Evolutionary conservation across 2,113 vertebrate species (phyloP).

Genomic region (Ursus arctos): DNA sequence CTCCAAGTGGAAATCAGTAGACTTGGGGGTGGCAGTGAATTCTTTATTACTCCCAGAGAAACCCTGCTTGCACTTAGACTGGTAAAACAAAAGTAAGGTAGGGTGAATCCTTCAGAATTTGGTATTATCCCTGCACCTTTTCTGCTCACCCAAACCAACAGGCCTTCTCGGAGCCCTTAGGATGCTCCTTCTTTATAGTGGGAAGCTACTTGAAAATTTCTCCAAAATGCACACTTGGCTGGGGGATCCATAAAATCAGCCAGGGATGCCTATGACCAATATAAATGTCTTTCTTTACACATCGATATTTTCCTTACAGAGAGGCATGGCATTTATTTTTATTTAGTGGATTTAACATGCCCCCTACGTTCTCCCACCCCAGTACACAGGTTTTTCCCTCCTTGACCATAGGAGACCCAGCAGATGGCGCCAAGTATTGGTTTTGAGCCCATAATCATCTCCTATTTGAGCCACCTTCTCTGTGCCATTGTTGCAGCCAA

Average conservation of each 20-base stretch:
- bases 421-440: neutral
- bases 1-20: neutral
- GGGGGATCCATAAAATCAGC: neutral
- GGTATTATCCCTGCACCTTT: neutral
- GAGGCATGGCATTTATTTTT: neutral
- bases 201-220: neutral
- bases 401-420: neutral
- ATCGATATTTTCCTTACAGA: neutral
- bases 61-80: neutral
- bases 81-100: neutral
- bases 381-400: neutral
- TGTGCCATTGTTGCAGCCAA: no score
- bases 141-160: neutral
- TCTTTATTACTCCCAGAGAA: neutral
- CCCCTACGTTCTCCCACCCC: neutral
- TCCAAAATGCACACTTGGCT: neutral
- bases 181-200: neutral
- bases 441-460: neutral
- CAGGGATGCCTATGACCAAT: neutral
- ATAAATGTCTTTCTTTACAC: neutral
- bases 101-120: neutral
- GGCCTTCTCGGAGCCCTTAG: neutral
- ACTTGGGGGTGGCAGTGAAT: neutral
- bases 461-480: neutral
- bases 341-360: neutral